Percentiles rank a stretch among this genome's conserved stretches.
Evolutionary conservation across 2,888 invertebrate genomes (phyloP).

Genomic region (Ormia ochracea): DNA sequence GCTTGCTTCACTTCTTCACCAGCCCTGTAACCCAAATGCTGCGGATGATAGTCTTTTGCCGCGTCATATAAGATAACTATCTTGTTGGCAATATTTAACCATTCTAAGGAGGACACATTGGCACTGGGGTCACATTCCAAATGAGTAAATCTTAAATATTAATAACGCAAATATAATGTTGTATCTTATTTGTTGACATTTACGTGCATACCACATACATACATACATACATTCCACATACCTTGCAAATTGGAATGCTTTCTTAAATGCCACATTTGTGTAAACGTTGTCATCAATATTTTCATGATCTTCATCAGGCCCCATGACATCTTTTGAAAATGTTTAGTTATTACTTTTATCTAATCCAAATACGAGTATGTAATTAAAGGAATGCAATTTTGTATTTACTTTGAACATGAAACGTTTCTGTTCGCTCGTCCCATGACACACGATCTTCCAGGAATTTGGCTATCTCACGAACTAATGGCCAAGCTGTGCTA

Average conservation of each 20-base stretch:
- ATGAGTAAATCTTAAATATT: slow-evolving; percentile 49
- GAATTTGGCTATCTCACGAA: slow-evolving; percentile 80
- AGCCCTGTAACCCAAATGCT: slow-evolving; percentile 78
- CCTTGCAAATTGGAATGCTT: slow-evolving; percentile 80
- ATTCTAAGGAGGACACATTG: slow-evolving; percentile 54
- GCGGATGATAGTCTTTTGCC: slow-evolving; percentile 79
- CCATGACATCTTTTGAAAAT: slow-evolving; percentile 79
- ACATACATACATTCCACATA: too few relatives aligned
- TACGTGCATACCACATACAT: too few relatives aligned
- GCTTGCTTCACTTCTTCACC: slow-evolving; percentile 80
- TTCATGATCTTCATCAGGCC: slow-evolving; percentile 81
- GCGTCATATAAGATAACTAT: slow-evolving; percentile 78
- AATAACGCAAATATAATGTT: not conserved
- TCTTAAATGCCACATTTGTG: slow-evolving; percentile 80
- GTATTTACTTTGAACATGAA: slow-evolving; percentile 78
- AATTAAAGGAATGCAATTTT: too few relatives aligned
- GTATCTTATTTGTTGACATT: slow-evolving; percentile 64
- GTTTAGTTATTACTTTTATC: not conserved
- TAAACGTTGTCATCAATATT: slow-evolving; percentile 80
- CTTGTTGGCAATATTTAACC: slow-evolving; percentile 78
- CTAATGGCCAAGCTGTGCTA: slow-evolving; percentile 79
- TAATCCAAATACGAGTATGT: not conserved
- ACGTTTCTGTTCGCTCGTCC: slow-evolving; percentile 77
- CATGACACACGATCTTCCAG: slow-evolving; percentile 79
- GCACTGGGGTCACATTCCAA: slow-evolving; percentile 48